These are phyloP conservation scores for Gobiocypris rarus DNA, from an alignment of 2,113 vertebrate genomes.

Conservation along the genomic window DNA sequence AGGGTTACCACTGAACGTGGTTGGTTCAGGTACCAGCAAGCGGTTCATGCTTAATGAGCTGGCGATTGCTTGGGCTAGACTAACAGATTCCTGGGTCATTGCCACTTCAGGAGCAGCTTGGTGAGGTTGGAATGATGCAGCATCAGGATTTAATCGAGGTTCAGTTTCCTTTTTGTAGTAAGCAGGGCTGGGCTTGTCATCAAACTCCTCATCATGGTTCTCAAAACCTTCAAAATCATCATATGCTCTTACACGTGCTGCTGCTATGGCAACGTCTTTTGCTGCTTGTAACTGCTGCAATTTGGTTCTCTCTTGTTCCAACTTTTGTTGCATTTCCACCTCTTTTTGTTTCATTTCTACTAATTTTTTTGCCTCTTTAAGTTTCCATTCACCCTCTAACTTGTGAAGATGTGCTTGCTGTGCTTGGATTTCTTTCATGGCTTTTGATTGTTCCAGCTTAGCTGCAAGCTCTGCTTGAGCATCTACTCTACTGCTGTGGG, in stretches of 20 bases:
- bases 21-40: conserved; percentile 46
- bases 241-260: conserved; percentile 52
- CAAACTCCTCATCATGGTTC: no score
- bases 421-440: conserved; percentile 29
- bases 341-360: conserved; percentile 18
- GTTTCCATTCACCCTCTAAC: conserved; percentile 51
- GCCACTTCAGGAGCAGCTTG: conserved; percentile 13
- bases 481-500: conserved; percentile 32
- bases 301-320: conserved; percentile 44
- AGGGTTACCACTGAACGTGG: conserved; percentile 25
- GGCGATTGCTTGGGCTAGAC: conserved; percentile 43
- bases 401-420: conserved; percentile 37
- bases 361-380: conserved; percentile 46
- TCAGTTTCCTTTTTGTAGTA: background rate
- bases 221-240: conserved; percentile 6
- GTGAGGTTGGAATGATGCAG: conserved; percentile 32
- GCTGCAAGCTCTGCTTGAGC: conserved; percentile 45
- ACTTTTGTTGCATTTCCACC: background rate
- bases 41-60: conserved; percentile 44
- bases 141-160: conserved; percentile 26
- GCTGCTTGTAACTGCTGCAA: conserved; percentile 53
- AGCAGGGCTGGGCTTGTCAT: no score
- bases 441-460: conserved; percentile 41
- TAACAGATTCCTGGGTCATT: background rate
- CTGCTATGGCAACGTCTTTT: conserved; percentile 44